Evolutionary conservation across 1,140 invertebrate species (phyloP), one percentile per base, ranked within the genome.

Genomic region (Scaptodrosophila lebanonensis): DNA sequence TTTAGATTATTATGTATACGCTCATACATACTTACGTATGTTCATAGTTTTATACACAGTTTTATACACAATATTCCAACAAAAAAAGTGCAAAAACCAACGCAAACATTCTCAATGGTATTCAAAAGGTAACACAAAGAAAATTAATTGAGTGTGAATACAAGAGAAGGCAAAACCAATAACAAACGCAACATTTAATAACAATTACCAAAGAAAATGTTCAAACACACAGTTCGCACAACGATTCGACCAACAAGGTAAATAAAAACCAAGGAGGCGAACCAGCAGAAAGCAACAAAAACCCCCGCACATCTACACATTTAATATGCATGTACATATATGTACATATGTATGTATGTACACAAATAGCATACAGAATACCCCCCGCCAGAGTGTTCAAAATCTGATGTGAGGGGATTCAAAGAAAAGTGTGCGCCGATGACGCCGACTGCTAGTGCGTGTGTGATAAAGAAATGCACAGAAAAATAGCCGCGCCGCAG

Each of bases 391-490:
- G 39, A 58, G 39, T 61, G 45, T 67, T 47, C 66, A 65, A 56
- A 6, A 30, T 47, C 32, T 25, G 17, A 27, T 16, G 8, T n/a
- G 18, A 27, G 40, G 54, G 13, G n/a, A 48, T 56, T 82, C 53
- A 77, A 71, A 61, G 68, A 79, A 73, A 61, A 53, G 38, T 53
- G 61, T 38, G 29, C 36, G 52, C 36, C 57, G 53, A 62, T 62
- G 59, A 62, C 59, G 59, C 59, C 39, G 59, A 59, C 43, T 52
- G 58, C 12, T n/a, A n/a, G 32, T 33, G 67, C 40, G 68, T 48
- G 64, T 49, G 66, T 59, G 73, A 79, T 77, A 79, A 82, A 67
- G 61, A 65, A 59, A 70, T 62, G 66, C 66, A 60, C 66, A 70
- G 51, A 63, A 72, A 52, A 67, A 67, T 54, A 22, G 45, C 49